Conservation (phyloP, 2,113 vertebrate species). For the Gasterosteus nipponicus region DNA sequence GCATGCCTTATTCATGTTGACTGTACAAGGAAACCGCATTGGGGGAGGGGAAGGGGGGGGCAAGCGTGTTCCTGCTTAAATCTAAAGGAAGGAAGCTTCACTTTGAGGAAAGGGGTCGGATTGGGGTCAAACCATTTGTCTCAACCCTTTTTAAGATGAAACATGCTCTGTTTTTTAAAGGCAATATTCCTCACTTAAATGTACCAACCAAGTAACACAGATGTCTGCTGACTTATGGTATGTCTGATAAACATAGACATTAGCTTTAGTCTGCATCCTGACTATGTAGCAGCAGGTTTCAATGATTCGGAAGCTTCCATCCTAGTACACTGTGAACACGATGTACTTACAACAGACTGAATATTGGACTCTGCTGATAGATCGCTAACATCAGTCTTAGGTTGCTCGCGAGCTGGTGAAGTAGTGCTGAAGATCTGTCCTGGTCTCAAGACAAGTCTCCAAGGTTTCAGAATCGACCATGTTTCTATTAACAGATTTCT, state of each 20-base stretch:
- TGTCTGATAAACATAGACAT: too few species aligned
- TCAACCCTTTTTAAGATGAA: slow-evolving; percentile 44
- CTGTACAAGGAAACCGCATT: slow-evolving; percentile 70
- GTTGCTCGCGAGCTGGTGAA: too few species aligned
- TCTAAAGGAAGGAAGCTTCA: slow-evolving; percentile 8
- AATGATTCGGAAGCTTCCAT: too few species aligned
- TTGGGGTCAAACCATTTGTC: not conserved
- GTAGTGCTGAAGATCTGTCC: too few species aligned
- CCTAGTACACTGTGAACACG: too few species aligned
- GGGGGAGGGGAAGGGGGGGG: slow-evolving; percentile 19
- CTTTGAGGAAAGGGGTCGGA: slow-evolving; percentile 25
- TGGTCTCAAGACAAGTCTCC: too few species aligned
- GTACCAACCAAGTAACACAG: not conserved
- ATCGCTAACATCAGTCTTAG: too few species aligned
- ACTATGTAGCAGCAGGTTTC: not conserved
- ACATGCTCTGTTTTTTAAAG: slow-evolving; percentile 10
- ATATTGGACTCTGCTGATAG: too few species aligned
- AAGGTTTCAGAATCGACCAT: too few species aligned
- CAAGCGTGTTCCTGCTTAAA: slow-evolving; percentile 21
- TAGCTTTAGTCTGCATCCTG: not conserved
- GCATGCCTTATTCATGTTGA: slow-evolving; percentile 74
- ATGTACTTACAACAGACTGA: too few species aligned
- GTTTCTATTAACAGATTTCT: too few species aligned
- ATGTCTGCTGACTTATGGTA: not conserved
- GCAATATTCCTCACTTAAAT: not conserved